Percentiles rank a stretch among this genome's conserved stretches.
These are phyloP conservation scores for Musca vetustissima DNA, from an alignment of 1,140 invertebrate genomes.

Conservation along the genomic window DNA sequence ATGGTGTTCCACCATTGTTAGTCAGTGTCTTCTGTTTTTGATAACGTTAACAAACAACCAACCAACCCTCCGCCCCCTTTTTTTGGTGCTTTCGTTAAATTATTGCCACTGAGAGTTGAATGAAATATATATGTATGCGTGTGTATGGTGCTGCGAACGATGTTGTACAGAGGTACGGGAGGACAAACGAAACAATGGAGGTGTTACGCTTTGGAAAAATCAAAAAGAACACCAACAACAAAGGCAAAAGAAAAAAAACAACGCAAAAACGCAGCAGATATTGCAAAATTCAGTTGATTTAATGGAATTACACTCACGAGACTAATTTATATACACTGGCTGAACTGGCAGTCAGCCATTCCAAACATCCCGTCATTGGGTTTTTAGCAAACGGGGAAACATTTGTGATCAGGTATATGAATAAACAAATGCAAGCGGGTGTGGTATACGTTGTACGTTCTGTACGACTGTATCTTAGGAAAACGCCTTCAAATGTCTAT, in stretches of 20 bases:
- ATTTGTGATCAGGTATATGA: constrained; percentile 13
- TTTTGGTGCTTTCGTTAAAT: too few species aligned
- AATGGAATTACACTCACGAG: constrained; percentile 55
- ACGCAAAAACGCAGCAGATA: constrained; percentile 9
- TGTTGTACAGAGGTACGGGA: background rate
- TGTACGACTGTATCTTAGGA: too few species aligned
- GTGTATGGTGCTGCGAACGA: background rate
- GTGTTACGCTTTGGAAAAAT: background rate
- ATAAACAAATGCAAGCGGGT: background rate
- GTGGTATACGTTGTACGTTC: too few species aligned
- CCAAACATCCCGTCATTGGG: background rate
- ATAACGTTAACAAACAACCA: constrained; percentile 15
- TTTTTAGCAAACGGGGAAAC: background rate
- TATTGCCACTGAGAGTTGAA: too few species aligned
- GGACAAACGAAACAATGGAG: background rate
- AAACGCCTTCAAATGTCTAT: too few species aligned
- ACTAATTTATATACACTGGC: constrained; percentile 38
- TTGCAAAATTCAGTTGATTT: constrained; percentile 44
- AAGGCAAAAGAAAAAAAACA: background rate
- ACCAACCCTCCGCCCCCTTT: constrained; percentile 4
- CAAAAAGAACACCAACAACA: background rate
- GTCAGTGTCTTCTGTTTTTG: constrained; percentile 21
- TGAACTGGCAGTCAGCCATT: constrained; percentile 9
- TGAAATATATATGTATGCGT: too few species aligned
- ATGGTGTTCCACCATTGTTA: constrained; percentile 23